Percentiles rank a stretch among this genome's conserved stretches.
Conservation (phyloP, 2,797 vertebrate genomes). For the Ptychadena robeensis region DNA sequence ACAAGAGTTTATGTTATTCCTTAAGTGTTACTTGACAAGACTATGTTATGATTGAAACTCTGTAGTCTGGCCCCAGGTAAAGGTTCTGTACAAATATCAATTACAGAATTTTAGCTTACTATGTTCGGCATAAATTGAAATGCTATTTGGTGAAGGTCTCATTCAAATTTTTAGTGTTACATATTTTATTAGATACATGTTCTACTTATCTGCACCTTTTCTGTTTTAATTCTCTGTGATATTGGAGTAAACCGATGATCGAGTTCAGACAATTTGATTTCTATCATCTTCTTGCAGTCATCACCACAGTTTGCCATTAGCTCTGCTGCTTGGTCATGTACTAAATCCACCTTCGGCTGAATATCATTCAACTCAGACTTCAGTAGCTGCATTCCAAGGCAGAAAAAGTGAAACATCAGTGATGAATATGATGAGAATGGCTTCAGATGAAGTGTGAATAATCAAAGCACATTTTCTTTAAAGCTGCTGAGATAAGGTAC, state of each 20-base stretch:
- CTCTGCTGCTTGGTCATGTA: constrained; percentile 83
- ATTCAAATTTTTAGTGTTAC: neutral
- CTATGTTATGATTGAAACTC: no score
- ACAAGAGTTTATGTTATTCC: no score
- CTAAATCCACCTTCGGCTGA: constrained; percentile 84
- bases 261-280: constrained; percentile 88
- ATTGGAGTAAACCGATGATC: constrained; percentile 84
- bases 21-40: no score
- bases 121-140: no score
- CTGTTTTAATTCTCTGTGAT: constrained; percentile 85
- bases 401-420: constrained; percentile 77
- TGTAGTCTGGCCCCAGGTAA: no score
- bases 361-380: constrained; percentile 90
- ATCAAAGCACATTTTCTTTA: constrained; percentile 28
- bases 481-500: constrained; percentile 1
- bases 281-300: constrained; percentile 88
- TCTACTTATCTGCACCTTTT: constrained; percentile 81
- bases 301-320: constrained; percentile 89
- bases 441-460: constrained; percentile 20
- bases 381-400: constrained; percentile 82
- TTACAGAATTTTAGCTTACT: no score
- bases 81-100: no score
- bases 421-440: constrained; percentile 68
- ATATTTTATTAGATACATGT: neutral
- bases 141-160: no score